Conservation (phyloP, 1,140 invertebrate species). For the Chrysomallon squamiferum region DNA sequence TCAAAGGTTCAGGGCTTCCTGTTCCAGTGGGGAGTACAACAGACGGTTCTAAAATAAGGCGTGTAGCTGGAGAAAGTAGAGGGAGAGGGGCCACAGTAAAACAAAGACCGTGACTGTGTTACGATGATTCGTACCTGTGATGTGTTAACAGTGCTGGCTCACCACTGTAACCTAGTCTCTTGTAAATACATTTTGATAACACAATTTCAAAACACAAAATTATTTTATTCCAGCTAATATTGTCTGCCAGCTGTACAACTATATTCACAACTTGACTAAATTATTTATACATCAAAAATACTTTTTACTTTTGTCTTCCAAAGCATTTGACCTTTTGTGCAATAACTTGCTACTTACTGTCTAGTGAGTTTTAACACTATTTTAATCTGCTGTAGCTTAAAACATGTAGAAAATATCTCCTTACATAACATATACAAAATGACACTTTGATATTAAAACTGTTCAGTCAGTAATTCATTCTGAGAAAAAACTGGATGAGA, state of each 20-base stretch:
- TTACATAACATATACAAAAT: too few species aligned
- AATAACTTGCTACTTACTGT: too few species aligned
- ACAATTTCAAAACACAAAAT: background rate
- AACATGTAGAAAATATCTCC: too few species aligned
- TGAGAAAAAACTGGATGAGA: too few species aligned
- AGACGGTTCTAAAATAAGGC: constrained; percentile 51
- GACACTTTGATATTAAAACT: too few species aligned
- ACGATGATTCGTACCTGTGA: background rate
- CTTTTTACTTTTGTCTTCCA: too few species aligned
- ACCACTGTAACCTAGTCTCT: background rate
- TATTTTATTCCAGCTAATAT: background rate
- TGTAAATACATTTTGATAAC: too few species aligned
- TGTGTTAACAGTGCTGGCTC: background rate
- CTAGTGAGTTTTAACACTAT: too few species aligned
- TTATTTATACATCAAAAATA: background rate
- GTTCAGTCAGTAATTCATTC: too few species aligned
- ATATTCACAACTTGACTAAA: background rate
- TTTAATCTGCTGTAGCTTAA: too few species aligned
- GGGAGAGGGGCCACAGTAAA: constrained; percentile 25
- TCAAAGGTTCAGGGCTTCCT: constrained; percentile 53
- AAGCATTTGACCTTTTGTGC: too few species aligned
- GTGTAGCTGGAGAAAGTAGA: constrained; percentile 44
- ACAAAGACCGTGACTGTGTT: constrained; percentile 2
- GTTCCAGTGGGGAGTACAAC: constrained; percentile 49
- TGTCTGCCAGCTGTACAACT: background rate